Conservation (phyloP, 2,113 vertebrate species). For the Etheostoma spectabile region DNA sequence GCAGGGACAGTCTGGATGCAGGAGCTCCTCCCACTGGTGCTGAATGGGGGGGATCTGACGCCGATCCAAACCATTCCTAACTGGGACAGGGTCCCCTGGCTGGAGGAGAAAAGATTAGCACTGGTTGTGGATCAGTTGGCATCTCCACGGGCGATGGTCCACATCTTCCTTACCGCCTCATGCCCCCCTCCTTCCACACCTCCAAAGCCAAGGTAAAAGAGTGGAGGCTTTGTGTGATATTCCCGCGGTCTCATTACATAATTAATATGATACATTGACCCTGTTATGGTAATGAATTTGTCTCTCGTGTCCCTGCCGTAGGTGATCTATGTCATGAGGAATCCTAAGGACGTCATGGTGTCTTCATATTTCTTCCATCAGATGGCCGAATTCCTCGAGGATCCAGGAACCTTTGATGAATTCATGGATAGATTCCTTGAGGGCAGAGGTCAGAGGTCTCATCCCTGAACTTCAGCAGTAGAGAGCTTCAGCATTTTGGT, state of each 20-base stretch:
- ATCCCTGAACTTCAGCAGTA: background rate
- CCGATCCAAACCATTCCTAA: constrained; percentile 85
- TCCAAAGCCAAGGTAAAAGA: constrained; percentile 88
- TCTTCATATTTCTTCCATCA: constrained; percentile 85
- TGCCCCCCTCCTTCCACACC: constrained; percentile 80
- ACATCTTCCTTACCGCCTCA: constrained; percentile 85
- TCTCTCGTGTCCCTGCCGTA: constrained; percentile 33
- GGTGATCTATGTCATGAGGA: constrained; percentile 84
- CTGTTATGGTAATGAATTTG: background rate
- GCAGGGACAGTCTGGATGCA: constrained; percentile 91
- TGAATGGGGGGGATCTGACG: constrained; percentile 86
- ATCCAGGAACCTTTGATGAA: constrained; percentile 85
- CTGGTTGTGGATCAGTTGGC: constrained; percentile 65
- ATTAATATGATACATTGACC: background rate
- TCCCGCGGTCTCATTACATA: background rate
- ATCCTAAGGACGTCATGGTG: constrained; percentile 83
- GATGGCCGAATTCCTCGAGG: constrained; percentile 83
- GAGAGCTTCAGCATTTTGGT: background rate
- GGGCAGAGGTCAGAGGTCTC: constrained; percentile 76
- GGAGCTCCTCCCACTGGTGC: constrained; percentile 88
- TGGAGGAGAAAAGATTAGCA: constrained; percentile 80
- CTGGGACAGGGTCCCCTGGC: constrained; percentile 91
- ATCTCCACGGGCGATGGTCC: constrained; percentile 84
- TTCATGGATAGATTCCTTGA: constrained; percentile 82
- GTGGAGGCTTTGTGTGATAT: background rate